Conservation (phyloP, 2,113 vertebrate genomes). For the Corythornis vintsioides region DNA sequence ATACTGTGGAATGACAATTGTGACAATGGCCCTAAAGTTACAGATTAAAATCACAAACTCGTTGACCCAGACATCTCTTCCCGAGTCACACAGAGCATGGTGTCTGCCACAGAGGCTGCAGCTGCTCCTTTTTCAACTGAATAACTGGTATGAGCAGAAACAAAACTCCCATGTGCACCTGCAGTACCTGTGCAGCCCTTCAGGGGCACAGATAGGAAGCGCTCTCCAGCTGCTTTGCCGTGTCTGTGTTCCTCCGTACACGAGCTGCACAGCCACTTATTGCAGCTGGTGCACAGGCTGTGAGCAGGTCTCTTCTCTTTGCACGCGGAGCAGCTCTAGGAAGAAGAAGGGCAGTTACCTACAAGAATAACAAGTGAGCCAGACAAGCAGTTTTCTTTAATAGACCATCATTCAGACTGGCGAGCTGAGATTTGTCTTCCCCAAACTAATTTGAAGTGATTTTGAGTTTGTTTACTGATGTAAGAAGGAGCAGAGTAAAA, state of each 20-base stretch:
- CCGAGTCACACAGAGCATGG: neutral
- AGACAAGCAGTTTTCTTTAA: neutral
- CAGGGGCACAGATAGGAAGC: conserved; percentile 56
- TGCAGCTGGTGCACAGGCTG: conserved; percentile 81
- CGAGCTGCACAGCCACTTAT: conserved; percentile 80
- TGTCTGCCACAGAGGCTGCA: neutral
- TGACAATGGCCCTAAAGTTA: neutral
- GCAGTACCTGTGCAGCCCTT: conserved; percentile 76
- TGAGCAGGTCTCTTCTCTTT: conserved; percentile 80
- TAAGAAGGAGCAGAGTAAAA: neutral
- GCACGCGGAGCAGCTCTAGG: conserved; percentile 77
- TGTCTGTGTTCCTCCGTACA: conserved; percentile 80
- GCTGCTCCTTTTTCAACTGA: neutral
- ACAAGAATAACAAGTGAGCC: neutral
- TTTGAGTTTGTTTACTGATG: neutral
- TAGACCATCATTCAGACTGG: neutral
- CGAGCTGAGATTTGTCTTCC: neutral
- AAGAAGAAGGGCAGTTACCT: neutral
- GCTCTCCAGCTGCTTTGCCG: conserved; percentile 38
- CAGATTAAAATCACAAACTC: neutral
- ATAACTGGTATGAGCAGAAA: neutral
- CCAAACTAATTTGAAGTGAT: neutral
- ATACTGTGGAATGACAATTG: neutral
- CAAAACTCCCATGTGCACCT: neutral
- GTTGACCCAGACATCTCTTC: accelerated